Evolutionary conservation across 2,113 vertebrate genomes (phyloP).

Genomic region (Calypte anna): DNA sequence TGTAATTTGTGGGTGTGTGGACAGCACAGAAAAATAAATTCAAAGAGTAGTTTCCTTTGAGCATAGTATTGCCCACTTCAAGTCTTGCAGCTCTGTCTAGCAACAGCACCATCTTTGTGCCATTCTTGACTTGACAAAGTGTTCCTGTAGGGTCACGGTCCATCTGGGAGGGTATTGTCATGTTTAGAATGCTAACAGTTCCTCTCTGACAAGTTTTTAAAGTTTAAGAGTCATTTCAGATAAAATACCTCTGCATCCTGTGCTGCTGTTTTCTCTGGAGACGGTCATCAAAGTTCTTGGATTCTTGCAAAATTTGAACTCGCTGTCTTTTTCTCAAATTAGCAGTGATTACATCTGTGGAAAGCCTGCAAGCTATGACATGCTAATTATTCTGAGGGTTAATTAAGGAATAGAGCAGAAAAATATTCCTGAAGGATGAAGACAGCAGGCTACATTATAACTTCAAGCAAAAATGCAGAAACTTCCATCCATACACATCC

Average conservation of each 20-base stretch:
- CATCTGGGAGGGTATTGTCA: background rate
- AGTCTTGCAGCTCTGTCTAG: background rate
- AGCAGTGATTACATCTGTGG: background rate
- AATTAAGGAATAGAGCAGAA: constrained; percentile 9
- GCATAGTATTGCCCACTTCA: rapidly evolving
- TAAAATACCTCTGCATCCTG: background rate
- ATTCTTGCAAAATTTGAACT: background rate
- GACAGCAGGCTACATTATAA: background rate
- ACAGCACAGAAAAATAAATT: background rate
- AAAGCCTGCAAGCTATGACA: background rate
- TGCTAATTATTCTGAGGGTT: constrained; percentile 4
- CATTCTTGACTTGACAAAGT: background rate
- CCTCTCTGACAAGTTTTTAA: background rate
- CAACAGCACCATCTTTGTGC: background rate
- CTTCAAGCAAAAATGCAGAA: background rate
- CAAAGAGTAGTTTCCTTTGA: background rate
- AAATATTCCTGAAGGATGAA: background rate
- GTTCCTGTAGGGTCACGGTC: background rate
- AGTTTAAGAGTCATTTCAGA: background rate
- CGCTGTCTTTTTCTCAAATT: constrained; percentile 35
- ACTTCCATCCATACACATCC: rapidly evolving
- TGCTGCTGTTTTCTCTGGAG: background rate
- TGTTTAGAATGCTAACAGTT: background rate
- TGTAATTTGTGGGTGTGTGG: rapidly evolving
- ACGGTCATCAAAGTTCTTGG: background rate